Evolutionary conservation across 2,113 vertebrate genomes (phyloP), one percentile per base, ranked within the genome.

Genomic region (Henicopernis longicauda): DNA sequence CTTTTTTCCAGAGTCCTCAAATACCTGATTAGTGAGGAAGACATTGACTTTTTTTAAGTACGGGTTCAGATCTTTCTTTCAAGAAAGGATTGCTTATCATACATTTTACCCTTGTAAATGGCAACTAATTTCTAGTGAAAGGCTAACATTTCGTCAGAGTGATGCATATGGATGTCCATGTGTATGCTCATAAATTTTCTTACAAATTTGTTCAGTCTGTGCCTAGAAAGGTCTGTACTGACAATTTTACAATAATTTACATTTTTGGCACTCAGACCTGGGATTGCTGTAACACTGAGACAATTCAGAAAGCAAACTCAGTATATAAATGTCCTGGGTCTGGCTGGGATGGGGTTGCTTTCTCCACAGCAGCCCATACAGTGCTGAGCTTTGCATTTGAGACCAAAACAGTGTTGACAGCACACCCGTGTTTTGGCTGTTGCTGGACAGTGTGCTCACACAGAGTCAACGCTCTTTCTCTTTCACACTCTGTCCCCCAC

Each of bases 321-420:
- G 8, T 38, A 20, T 0, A 0, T 25, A 29, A 52, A 32, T 44
- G 4, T 10, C 36, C 20, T 58, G 23, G 12, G 6, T 66, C 59
- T 81, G 21, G 7, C 32, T 90, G 72, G 54, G 14, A 36, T 15
- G 32, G 9, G 11, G 14, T 5, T 86, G 58, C 54, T 65, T 61
- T 36, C 31, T 63, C 22, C 38, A 26, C 16, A 74, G 40, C 50
- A 84, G 38, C 36, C 31, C 0, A 0, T 29, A 32, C 5, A 3
- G 29, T 50, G 42, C 21, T 1, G 3, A 36, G 54, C 11, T 90
- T 82, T 47, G 34, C 5, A 16, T 82, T 40, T 63, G 11, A 42
- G 49, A 63, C 20, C 8, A 20, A 31, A 74, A 11, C 29, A 23
- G 10, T 25, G 10, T 10, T 22, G 49, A 38, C 11, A 55, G 40